phyloP scores from a whole-genome alignment of 2,797 vertebrate species.

The Neosilurus mollespiculum region DNA sequence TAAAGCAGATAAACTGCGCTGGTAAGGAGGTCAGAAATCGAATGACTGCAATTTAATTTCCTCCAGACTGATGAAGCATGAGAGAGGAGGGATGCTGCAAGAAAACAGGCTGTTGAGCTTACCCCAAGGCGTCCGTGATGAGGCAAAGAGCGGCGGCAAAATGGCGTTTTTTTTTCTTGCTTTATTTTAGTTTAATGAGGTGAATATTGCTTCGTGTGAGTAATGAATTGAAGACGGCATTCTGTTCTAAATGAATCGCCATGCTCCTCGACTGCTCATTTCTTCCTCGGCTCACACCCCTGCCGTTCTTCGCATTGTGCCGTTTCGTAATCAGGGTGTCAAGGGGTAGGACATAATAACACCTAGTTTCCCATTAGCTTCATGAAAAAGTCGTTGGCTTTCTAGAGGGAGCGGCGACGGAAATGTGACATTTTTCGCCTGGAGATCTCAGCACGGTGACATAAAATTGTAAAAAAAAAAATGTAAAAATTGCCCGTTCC shows the following conservation, averaged over 20 bases:
- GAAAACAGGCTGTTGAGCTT: constrained; percentile 38
- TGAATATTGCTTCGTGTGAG: constrained; percentile 62
- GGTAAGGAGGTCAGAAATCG: constrained; percentile 26
- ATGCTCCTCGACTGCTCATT: constrained; percentile 49
- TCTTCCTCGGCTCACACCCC: constrained; percentile 41
- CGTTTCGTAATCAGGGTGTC: constrained; percentile 60
- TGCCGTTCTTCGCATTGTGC: constrained; percentile 50
- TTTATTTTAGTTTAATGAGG: constrained; percentile 64
- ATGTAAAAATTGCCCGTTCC: constrained; percentile 32
- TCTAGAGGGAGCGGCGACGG: constrained; percentile 29
- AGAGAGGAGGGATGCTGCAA: constrained; percentile 13
- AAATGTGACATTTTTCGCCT: constrained; percentile 44
- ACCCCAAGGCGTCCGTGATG: constrained; percentile 49
- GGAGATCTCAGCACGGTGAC: constrained; percentile 42
- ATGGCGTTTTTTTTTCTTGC: constrained; percentile 48
- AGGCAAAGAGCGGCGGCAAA: constrained; percentile 49
- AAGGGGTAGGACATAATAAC: constrained; percentile 56
- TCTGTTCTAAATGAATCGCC: constrained; percentile 60
- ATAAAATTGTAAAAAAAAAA: constrained; percentile 52
- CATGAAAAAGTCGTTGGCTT: constrained; percentile 59
- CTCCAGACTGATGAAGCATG: constrained; percentile 21
- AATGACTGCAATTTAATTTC: constrained; percentile 28
- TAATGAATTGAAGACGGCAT: constrained; percentile 61
- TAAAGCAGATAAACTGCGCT: constrained; percentile 1
- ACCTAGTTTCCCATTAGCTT: constrained; percentile 62